Base-by-base conservation (phyloP, 2,797 vertebrate species). In the Sternarchorhynchus goeldii region DNA sequence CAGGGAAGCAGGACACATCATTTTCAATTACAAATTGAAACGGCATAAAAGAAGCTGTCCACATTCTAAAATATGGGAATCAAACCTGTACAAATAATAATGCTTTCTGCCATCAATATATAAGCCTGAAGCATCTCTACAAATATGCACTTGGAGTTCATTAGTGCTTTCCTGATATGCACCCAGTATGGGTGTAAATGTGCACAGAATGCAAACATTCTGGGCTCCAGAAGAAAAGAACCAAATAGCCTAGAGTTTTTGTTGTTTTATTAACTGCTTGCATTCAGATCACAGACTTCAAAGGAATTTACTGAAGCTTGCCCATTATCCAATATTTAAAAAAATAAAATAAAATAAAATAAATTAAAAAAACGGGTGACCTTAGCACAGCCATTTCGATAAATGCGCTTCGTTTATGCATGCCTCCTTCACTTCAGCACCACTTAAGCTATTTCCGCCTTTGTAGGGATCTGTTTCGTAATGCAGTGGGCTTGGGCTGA, bases 391-490 rank as follows among this genome's bases (percentile, higher is more conserved):
- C 21, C 56, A 2, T 10, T 56, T 34, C 64, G 53, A 59, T n/a
- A 64, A 80, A 70, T 41, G 62, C 67, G 25, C 31, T 0, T 32
- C 34, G 53, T 66, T 76, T 71, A 73, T 67, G 31, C 74, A 66
- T 59, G 29, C 36, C 64, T 73, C 32, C 39, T 18, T 57, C 71
- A 71, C 56, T 66, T 36, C 21, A 55, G 60, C 36, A 82, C 65
- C 69, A 75, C 80, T 87, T 81, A 53, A 79, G 68, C 62, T 50
- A 55, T 74, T 68, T 85, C 78, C 76, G 81, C 71, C 14, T 86
- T 82, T 82, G 84, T 84, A 82, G 85, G 84, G 83, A 86, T 86
- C 76, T 65, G 88, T 87, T 88, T 85, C 73, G 50, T 86, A 87
- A 87, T 77, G 29, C 66, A 62, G 29, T 56, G 71, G 14, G 73